These are phyloP conservation scores for Volucella inflata DNA, from an alignment of 2,888 invertebrate genomes.

Conservation along the genomic window DNA sequence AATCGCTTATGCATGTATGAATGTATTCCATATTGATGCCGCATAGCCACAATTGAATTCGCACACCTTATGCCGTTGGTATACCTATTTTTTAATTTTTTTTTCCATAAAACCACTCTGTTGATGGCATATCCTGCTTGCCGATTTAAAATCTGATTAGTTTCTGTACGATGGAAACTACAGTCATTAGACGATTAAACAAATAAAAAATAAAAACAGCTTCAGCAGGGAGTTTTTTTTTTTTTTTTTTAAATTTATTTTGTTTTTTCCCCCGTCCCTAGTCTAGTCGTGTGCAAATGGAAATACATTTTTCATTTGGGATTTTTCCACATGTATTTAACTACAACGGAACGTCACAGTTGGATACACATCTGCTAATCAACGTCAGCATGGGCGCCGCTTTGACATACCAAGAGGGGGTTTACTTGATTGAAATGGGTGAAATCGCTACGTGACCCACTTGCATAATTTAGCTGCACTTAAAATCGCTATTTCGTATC, in stretches of 20 bases:
- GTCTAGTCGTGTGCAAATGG: conserved; percentile 12
- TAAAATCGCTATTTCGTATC: conserved; percentile 71
- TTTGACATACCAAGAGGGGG: conserved; percentile 61
- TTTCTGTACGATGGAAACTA: conserved; percentile 9
- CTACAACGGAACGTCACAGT: conserved; percentile 47
- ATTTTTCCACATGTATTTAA: conserved; percentile 26
- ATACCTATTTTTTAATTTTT: conserved; percentile 27
- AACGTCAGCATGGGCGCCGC: conserved; percentile 68
- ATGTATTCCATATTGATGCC: not conserved
- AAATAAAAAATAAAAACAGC: not conserved
- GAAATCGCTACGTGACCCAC: conserved; percentile 73
- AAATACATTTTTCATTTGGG: conserved; percentile 53
- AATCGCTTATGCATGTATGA: not conserved
- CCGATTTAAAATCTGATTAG: conserved; percentile 10
- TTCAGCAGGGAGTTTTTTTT: no score
- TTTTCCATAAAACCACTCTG: conserved; percentile 9
- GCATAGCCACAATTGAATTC: conserved; percentile 32
- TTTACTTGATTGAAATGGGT: conserved; percentile 71
- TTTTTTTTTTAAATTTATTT: conserved; percentile 20
- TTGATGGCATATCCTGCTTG: conserved; percentile 52
- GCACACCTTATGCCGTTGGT: conserved; percentile 25
- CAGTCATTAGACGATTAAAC: conserved; percentile 56
- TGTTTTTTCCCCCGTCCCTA: not conserved
- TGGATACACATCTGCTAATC: conserved; percentile 73
- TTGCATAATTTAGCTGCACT: conserved; percentile 75